phyloP scores from a whole-genome alignment of 2,888 invertebrate species.

The Tinea semifulvella region DNA sequence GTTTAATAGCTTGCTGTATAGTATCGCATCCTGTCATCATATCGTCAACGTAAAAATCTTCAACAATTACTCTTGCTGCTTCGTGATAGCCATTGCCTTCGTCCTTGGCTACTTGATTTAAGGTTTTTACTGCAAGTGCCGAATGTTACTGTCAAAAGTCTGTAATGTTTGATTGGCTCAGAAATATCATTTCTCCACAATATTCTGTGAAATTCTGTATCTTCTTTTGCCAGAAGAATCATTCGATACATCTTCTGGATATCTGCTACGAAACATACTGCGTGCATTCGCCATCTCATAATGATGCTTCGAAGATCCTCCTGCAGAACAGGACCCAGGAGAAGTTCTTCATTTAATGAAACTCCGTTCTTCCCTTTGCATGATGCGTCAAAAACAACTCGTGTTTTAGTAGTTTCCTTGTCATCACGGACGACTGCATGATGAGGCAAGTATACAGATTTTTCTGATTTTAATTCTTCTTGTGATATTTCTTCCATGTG shows the following conservation, averaged over 20 bases:
- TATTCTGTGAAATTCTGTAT: slow-evolving; percentile 20
- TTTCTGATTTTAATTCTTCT: not conserved
- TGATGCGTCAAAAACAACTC: slow-evolving; percentile 22
- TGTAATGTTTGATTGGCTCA: not conserved
- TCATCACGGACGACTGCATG: too few relatives aligned
- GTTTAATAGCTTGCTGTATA: too few relatives aligned
- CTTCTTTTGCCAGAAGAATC: slow-evolving; percentile 17
- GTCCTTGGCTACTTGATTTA: too few relatives aligned
- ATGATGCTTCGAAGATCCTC: slow-evolving; percentile 20
- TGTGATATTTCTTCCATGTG: not conserved
- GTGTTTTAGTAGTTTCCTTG: slow-evolving; percentile 8
- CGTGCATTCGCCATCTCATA: slow-evolving; percentile 20
- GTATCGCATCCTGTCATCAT: too few relatives aligned
- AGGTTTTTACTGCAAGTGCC: too few relatives aligned
- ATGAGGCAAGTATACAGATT: not conserved
- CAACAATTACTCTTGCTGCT: too few relatives aligned
- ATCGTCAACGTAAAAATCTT: too few relatives aligned
- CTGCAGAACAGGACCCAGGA: slow-evolving; percentile 16
- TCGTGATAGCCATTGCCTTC: too few relatives aligned
- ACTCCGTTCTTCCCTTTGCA: slow-evolving; percentile 10
- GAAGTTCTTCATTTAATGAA: slow-evolving; percentile 16
- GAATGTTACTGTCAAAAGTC: not conserved
- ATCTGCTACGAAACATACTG: slow-evolving; percentile 20
- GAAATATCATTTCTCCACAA: slow-evolving; percentile 8
- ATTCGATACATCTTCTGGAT: slow-evolving; percentile 20